Percentiles rank a stretch among this genome's conserved stretches.
Conservation (phyloP, 2,797 vertebrate genomes). For the Aphelocoma californica region DNA sequence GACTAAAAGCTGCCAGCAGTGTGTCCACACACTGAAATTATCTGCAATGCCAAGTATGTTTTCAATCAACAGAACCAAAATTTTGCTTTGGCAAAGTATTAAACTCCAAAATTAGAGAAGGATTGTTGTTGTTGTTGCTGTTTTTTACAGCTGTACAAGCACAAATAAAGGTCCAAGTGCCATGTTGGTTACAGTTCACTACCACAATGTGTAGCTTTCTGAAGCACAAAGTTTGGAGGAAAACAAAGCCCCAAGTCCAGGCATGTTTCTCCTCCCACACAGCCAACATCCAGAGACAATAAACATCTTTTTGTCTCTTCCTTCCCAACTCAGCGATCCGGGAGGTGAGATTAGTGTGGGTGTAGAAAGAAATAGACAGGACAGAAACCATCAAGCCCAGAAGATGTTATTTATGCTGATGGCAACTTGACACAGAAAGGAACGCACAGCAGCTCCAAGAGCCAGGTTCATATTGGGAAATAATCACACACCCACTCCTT, state of each 20-base stretch:
- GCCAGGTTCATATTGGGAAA: neutral
- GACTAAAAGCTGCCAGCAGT: neutral
- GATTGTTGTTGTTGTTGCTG: neutral
- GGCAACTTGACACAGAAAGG: neutral
- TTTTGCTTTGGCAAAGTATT: constrained; percentile 15
- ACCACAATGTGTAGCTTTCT: neutral
- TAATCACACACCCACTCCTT: neutral
- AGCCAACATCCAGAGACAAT: constrained; percentile 1
- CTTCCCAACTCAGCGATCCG: neutral
- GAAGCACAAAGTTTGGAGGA: neutral
- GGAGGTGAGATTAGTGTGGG: neutral
- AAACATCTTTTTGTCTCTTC: neutral
- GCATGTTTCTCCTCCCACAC: neutral
- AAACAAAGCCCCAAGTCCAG: neutral
- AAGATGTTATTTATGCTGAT: neutral
- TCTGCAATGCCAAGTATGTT: neutral
- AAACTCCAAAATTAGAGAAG: neutral
- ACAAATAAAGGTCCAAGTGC: constrained; percentile 24
- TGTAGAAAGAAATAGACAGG: neutral
- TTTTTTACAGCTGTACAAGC: constrained; percentile 8
- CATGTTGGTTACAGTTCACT: neutral
- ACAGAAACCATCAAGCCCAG: neutral
- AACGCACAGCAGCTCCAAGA: neutral
- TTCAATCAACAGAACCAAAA: constrained; percentile 17
- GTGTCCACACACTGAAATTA: constrained; percentile 22